phyloP scores from a whole-genome alignment of 2,797 vertebrate genomes.

The Alcedo quadribrachys region DNA sequence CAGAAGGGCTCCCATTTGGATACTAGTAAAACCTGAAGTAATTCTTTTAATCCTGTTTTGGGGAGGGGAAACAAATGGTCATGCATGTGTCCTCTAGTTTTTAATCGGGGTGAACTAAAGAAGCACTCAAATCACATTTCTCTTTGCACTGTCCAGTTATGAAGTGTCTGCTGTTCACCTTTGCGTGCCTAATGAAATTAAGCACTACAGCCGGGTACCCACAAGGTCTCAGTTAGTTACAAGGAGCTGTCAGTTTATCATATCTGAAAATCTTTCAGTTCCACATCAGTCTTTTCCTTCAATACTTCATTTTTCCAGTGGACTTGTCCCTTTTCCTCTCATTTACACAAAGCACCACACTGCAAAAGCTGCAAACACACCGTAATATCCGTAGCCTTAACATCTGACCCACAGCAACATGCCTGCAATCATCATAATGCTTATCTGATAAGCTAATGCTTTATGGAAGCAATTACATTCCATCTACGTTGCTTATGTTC shows the following conservation, averaged over 20 bases:
- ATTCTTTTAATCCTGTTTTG: not conserved
- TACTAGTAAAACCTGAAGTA: not conserved
- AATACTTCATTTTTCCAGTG: not conserved
- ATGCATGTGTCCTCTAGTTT: not conserved
- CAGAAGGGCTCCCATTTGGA: not conserved
- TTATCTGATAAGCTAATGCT: not conserved
- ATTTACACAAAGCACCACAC: not conserved
- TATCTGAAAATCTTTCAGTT: not conserved
- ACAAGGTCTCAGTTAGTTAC: not conserved
- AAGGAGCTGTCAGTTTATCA: not conserved
- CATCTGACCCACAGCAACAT: not conserved
- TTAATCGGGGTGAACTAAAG: not conserved
- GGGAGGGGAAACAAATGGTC: not conserved
- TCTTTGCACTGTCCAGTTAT: not conserved
- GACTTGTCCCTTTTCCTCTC: not conserved
- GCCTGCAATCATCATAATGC: not conserved
- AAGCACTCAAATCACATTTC: not conserved
- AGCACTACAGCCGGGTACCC: not conserved
- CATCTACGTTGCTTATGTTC: not conserved
- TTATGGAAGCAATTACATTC: not conserved
- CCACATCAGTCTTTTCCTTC: not conserved
- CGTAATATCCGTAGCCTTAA: not conserved
- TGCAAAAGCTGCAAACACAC: not conserved
- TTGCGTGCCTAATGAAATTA: rapidly evolving
- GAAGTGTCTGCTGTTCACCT: not conserved